Evolutionary conservation across 2,888 invertebrate species (phyloP), one percentile per base, ranked within the genome.

Genomic region (Stenodema calcarata): DNA sequence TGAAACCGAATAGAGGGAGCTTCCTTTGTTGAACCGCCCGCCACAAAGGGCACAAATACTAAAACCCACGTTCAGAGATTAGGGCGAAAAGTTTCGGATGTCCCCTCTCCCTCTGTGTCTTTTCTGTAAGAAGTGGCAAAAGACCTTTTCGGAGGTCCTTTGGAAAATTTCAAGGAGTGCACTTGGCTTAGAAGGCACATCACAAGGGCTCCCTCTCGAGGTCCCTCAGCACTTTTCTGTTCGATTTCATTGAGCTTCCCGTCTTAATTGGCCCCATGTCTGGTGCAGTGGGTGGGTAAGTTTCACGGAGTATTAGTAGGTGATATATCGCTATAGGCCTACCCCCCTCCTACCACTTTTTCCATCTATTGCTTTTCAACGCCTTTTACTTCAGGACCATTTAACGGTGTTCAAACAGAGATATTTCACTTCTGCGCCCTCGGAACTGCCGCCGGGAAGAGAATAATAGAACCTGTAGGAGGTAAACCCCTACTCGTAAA

Each of bases 1-100:
- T 80, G 80, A 80, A 80, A 80, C 54, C 80, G 80, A 80, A 80
- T 80, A 80, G 75, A 75, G 80, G 50, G 50, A 18, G 41, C n/a
- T 50, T 28, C 54, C 54, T 54, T 54, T 80, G 80, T 54, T 62
- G 50, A 41, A 18, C 42, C 44, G 9, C 23, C 44, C 78, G 78
- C 78, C 35, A 78, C 78, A 78, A 78, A 78, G 78, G 78, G 35
- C 44, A n/a, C 62, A 78, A 78, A 78, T 44, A 28, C 78, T 78
- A 44, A 23, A 78, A 35, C 41, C 73, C 14, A 62, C 23, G 27
- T 41, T 30, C 18, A 9, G 73, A 73, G 73, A 73, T 73, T 73
- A 41, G 73, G 30, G 73, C 35, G 30, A 41, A 41, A 41, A 73
- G 30, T 73, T 73, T 73, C 73, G 73, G 27, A 62, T 62, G 62